Evolutionary conservation across 2,888 invertebrate species (phyloP).

Genomic region (Athripsodes cinereus): DNA sequence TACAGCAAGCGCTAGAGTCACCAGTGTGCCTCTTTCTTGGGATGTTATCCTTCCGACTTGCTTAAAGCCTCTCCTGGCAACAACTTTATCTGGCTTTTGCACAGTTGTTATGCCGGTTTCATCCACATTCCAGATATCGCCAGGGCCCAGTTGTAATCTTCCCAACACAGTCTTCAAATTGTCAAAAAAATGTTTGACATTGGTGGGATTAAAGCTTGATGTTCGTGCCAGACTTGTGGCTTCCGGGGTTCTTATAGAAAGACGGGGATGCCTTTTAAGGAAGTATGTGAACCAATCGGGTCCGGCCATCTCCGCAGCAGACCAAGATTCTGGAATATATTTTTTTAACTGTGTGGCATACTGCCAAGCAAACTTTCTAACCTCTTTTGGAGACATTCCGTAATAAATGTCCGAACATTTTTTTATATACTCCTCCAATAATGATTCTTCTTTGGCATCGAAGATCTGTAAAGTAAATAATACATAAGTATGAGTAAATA

Average conservation of each 20-base stretch:
- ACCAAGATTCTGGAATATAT: conserved; percentile 3
- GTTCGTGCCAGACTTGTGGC: conserved; percentile 10
- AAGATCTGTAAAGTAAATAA: conserved; percentile 4
- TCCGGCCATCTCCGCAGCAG: conserved; percentile 6
- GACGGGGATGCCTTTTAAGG: conserved; percentile 5
- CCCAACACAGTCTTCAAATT: conserved; percentile 4
- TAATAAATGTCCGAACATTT: conserved; percentile 4
- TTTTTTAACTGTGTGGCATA: conserved; percentile 4
- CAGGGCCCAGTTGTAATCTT: conserved; percentile 20
- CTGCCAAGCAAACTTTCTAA: conserved; percentile 2
- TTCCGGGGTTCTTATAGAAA: conserved; percentile 6
- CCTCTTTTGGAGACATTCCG: conserved; percentile 2
- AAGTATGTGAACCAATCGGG: conserved; percentile 6
- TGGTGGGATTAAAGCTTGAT: conserved; percentile 6
- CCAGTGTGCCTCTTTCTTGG: conserved; percentile 33
- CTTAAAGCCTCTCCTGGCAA: conserved; percentile 33
- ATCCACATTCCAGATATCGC: conserved; percentile 34
- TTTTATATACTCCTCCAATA: not conserved
- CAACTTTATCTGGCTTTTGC: conserved; percentile 32
- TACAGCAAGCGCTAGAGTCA: conserved; percentile 31
- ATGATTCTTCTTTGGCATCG: not conserved
- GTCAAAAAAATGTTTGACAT: conserved; percentile 6
- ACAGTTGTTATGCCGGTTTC: conserved; percentile 36
- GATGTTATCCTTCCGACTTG: conserved; percentile 34
- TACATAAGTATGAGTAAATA: conserved; percentile 1